phyloP scores from a whole-genome alignment of 2,888 invertebrate genomes.

The Drosophila cracens region DNA sequence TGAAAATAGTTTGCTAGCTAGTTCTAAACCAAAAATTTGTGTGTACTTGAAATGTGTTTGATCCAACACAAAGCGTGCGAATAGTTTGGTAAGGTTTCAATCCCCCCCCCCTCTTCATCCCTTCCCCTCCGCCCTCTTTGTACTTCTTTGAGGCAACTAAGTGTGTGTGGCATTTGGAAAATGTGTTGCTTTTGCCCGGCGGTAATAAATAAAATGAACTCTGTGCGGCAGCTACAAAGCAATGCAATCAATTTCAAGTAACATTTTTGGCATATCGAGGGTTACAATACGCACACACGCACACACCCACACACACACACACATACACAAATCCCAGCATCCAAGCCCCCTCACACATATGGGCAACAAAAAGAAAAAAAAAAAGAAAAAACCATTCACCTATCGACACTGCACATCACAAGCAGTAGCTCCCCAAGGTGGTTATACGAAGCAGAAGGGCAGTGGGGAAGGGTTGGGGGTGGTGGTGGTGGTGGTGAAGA shows the following conservation, averaged over 20 bases:
- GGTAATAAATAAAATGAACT: constrained; percentile 76
- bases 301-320: not conserved
- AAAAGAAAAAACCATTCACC: constrained; percentile 53
- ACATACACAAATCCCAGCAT: constrained; percentile 3
- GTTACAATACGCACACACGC: constrained; percentile 20
- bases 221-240: constrained; percentile 64
- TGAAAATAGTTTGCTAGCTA: not conserved
- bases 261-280: constrained; percentile 80
- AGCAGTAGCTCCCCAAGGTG: constrained; percentile 50
- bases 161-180: constrained; percentile 66
- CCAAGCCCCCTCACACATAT: constrained; percentile 37
- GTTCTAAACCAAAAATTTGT: constrained; percentile 39
- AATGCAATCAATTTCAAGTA: constrained; percentile 80
- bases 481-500: not conserved
- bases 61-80: constrained; percentile 73
- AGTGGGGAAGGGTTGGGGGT: not conserved
- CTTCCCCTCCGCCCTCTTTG: not conserved
- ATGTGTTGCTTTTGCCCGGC: constrained; percentile 71
- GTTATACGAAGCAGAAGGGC: not conserved
- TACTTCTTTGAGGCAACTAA: constrained; percentile 4
- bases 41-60: constrained; percentile 70
- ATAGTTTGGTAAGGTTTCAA: constrained; percentile 55
- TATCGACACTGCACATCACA: constrained; percentile 76
- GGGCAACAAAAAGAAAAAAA: constrained; percentile 11
- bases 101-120: too few species aligned